Base-by-base conservation (phyloP, 2,888 invertebrate genomes). In the Balanococcus diminutus region DNA sequence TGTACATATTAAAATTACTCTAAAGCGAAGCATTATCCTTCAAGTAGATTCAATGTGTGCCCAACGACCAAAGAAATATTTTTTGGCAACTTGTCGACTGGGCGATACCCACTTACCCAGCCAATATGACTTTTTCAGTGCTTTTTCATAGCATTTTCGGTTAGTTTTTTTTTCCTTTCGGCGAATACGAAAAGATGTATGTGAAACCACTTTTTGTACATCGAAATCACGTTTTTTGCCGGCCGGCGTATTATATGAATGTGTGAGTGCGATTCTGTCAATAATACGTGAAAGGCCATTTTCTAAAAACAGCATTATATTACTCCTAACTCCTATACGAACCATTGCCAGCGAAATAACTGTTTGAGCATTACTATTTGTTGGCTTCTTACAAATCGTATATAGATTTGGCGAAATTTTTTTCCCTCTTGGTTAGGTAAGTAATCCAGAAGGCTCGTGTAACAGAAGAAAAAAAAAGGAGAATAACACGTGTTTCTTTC, bases 241-340 rank as follows among this genome's bases (percentile, higher is more conserved):
- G n/a, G 32, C 2, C 6, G 19, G n/a, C n/a, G 51, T n/a, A 11
- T 6, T 14, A 67, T 32, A 75, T 32, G 75, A 32, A 22, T 67
- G 75, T 19, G 31, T 31, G 28, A 67, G 28, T 16, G 32, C 36
- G 75, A 28, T 75, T 32, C 75, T 75, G 75, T 75, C 75, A 75
- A 75, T 75, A 75, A 75, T 75, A 75, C 36, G 75, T 75, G 75
- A 75, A 75, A 75, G 75, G 32, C 75, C 32, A 75, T 75, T 75
- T 32, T 75, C 75, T 31, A 75, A 75, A 75, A 75, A 75, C 75
- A 75, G 32, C 32, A 32, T 75, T 75, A 75, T 75, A 19, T 75
- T 32, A 11, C 32, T 75, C n/a, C n/a, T 75, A 32, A 75, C n/a
- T n/a, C n/a, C n/a, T n/a, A n/a, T n/a, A n/a, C n/a, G 75, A 75